phyloP scores from a whole-genome alignment of 2,797 vertebrate species.

The Pseudotriccus pelzelni region DNA sequence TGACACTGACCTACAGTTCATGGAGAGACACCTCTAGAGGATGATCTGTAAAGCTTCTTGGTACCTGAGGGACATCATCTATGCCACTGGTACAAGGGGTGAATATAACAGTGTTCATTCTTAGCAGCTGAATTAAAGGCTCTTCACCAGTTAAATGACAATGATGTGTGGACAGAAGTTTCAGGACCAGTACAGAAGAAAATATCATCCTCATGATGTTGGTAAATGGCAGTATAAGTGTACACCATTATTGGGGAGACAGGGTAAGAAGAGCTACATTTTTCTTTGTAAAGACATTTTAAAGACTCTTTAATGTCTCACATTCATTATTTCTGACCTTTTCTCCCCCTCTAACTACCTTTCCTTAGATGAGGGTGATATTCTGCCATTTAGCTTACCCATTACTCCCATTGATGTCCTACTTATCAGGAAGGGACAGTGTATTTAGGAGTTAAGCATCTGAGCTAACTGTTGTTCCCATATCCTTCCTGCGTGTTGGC shows the following conservation, averaged over 20 bases:
- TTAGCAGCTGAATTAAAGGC: neutral
- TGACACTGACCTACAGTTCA: neutral
- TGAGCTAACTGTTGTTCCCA: neutral
- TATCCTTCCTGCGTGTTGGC: neutral
- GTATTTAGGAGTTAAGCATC: neutral
- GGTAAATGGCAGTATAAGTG: neutral
- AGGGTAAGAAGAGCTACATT: neutral
- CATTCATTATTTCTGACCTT: neutral
- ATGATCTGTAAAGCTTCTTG: neutral
- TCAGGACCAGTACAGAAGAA: neutral
- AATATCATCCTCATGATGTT: neutral
- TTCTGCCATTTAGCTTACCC: neutral
- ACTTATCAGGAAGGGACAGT: neutral
- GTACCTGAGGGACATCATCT: neutral
- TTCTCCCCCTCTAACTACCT: fast-evolving
- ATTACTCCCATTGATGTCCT: neutral
- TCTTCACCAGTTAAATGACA: neutral
- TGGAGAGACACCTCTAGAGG: neutral
- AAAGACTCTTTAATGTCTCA: neutral
- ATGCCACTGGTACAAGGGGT: neutral
- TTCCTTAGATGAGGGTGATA: neutral
- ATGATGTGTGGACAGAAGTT: neutral
- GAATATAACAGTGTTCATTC: neutral
- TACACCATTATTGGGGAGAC: fast-evolving
- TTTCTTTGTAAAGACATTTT: neutral